phyloP scores from a whole-genome alignment of 2,797 vertebrate species.

The Cuniculus paca region DNA sequence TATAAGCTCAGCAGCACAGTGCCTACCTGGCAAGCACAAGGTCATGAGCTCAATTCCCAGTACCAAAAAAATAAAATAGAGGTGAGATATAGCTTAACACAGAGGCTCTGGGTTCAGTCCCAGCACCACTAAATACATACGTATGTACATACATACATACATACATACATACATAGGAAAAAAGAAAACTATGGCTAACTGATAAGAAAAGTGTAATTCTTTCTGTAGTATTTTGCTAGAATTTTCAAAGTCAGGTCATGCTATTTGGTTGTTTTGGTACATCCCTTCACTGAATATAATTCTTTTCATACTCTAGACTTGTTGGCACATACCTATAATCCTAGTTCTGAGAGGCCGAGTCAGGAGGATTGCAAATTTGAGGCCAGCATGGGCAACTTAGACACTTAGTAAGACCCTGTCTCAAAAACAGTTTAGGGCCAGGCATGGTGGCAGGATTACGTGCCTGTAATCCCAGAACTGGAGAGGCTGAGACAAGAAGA shows the following conservation, averaged over 20 bases:
- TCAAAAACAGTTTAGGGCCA: too few relatives aligned
- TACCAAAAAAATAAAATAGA: too few relatives aligned
- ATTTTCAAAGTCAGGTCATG: not conserved
- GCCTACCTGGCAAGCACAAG: too few relatives aligned
- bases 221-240: not conserved
- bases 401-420: not conserved
- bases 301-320: not conserved
- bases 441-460: not conserved
- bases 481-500: not conserved
- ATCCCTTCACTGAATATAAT: not conserved
- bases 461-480: not conserved
- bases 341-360: not conserved
- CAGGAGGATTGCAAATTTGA: not conserved
- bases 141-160: not conserved
- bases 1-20: too few relatives aligned
- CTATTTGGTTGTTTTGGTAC: constrained; percentile 45
- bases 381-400: not conserved
- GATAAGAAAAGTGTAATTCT: constrained; percentile 2
- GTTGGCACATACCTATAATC: not conserved
- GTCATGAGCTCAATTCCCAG: too few relatives aligned
- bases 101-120: too few relatives aligned
- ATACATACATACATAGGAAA: too few relatives aligned
- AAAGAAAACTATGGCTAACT: not conserved
- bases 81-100: too few relatives aligned
- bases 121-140: not conserved